Percentiles rank a stretch among this genome's conserved stretches.
phyloP scores from a whole-genome alignment of 2,113 vertebrate species.

The Boleophthalmus pectinirostris region DNA sequence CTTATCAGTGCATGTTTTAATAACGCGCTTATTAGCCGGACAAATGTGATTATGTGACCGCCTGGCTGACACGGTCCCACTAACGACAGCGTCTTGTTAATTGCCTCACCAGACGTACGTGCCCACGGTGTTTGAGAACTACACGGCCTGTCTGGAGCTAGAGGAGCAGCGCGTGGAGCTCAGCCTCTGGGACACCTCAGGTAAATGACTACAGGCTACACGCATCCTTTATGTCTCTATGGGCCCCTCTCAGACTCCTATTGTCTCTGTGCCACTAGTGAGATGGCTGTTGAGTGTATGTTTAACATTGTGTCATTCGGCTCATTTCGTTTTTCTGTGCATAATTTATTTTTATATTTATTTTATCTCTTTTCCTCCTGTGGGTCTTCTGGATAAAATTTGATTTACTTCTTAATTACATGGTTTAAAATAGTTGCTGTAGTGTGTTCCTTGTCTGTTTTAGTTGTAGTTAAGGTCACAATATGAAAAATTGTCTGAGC shows the following conservation, averaged over 20 bases:
- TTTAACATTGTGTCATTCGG: no score
- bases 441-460: neutral
- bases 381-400: neutral
- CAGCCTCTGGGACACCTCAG: conserved; percentile 96
- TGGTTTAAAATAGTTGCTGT: neutral
- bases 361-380: neutral
- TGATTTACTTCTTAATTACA: neutral
- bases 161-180: conserved; percentile 95
- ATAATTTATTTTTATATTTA: no score
- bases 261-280: conserved; percentile 26
- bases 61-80: conserved; percentile 46
- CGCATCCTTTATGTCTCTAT: neutral
- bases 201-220: conserved; percentile 67
- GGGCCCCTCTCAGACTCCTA: conserved; percentile 4
- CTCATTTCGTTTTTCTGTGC: no score
- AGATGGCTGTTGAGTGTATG: neutral
- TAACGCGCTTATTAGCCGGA: conserved; percentile 23
- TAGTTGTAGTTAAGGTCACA: neutral
- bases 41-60: conserved; percentile 29
- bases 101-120: conserved; percentile 86
- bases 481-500: no score
- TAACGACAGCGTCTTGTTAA: conserved; percentile 48
- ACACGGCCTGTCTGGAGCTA: conserved; percentile 92
- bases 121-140: conserved; percentile 97
- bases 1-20: conserved; percentile 4